phyloP scores from a whole-genome alignment of 2,113 vertebrate genomes.

The Gymnorhina tibicen region DNA sequence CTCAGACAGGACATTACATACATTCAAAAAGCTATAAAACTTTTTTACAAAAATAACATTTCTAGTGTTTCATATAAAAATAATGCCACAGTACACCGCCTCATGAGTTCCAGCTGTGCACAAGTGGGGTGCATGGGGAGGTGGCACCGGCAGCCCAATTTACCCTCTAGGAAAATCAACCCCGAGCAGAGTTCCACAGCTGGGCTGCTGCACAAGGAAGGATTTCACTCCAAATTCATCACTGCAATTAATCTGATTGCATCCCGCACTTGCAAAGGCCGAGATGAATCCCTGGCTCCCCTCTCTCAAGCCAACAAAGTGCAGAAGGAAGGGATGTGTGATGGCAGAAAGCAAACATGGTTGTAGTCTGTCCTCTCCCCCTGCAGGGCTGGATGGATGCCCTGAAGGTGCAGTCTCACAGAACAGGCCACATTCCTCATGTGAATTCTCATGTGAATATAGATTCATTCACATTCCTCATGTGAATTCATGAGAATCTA shows the following conservation, averaged over 20 bases:
- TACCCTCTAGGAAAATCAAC: not conserved
- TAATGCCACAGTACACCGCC: rapidly evolving
- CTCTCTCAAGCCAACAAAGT: not conserved
- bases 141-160: not conserved
- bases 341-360: not conserved
- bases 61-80: not conserved
- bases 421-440: not conserved
- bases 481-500: no score
- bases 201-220: not conserved
- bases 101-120: rapidly evolving
- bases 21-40: not conserved
- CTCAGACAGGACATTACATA: not conserved
- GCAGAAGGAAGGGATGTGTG: not conserved
- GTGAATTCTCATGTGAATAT: no score
- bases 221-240: not conserved
- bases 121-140: rapidly evolving
- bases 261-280: not conserved
- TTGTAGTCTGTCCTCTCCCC: not conserved
- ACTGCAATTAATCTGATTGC: not conserved
- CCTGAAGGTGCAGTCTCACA: not conserved
- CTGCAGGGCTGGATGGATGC: not conserved
- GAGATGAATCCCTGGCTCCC: not conserved
- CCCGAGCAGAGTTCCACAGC: not conserved
- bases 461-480: no score
- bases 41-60: not conserved